A percentile compares a stretch with the other conserved stretches of the same genome.
These are phyloP conservation scores for Oplegnathus fasciatus DNA, from an alignment of 2,113 vertebrate species.

Conservation along the genomic window DNA sequence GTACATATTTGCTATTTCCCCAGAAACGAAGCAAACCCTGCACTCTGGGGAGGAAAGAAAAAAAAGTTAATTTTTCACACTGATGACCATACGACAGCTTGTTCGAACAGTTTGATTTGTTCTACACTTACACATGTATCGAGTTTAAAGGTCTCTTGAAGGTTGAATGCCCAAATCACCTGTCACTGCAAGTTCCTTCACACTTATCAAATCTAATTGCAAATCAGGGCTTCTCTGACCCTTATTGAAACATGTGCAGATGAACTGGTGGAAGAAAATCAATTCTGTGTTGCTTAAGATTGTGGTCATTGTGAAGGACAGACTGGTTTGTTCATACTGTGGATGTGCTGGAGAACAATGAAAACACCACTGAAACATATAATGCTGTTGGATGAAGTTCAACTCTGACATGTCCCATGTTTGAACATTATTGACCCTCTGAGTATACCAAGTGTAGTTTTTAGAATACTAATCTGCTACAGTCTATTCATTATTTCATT, in stretches of 20 bases:
- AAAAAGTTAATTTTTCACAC: slow-evolving; percentile 38
- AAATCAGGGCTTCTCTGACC: slow-evolving; percentile 43
- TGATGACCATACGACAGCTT: slow-evolving; percentile 35
- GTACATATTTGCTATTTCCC: slow-evolving; percentile 28
- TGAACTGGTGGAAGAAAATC: slow-evolving; percentile 34
- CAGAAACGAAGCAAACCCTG: slow-evolving; percentile 12
- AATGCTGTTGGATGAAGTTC: slow-evolving; percentile 1
- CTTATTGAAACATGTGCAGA: slow-evolving; percentile 38
- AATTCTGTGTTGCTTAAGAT: slow-evolving; percentile 31
- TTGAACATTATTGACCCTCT: background rate
- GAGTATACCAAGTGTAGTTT: background rate
- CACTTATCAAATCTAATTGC: slow-evolving; percentile 46
- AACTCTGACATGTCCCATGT: background rate
- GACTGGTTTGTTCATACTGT: background rate
- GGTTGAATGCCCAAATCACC: slow-evolving; percentile 51
- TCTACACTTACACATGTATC: slow-evolving; percentile 40
- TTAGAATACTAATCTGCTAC: background rate
- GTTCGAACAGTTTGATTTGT: slow-evolving; percentile 43
- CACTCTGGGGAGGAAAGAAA: slow-evolving; percentile 16
- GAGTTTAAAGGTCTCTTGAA: slow-evolving; percentile 47
- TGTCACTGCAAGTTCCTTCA: slow-evolving; percentile 41
- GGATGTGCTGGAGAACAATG: slow-evolving; percentile 15
- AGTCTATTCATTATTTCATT: background rate
- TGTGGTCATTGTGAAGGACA: slow-evolving; percentile 21
- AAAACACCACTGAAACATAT: background rate